Percentiles rank a stretch among this genome's conserved stretches.
These are phyloP conservation scores for Tridacna crocea DNA, from an alignment of 2,888 invertebrate genomes.

Conservation along the genomic window DNA sequence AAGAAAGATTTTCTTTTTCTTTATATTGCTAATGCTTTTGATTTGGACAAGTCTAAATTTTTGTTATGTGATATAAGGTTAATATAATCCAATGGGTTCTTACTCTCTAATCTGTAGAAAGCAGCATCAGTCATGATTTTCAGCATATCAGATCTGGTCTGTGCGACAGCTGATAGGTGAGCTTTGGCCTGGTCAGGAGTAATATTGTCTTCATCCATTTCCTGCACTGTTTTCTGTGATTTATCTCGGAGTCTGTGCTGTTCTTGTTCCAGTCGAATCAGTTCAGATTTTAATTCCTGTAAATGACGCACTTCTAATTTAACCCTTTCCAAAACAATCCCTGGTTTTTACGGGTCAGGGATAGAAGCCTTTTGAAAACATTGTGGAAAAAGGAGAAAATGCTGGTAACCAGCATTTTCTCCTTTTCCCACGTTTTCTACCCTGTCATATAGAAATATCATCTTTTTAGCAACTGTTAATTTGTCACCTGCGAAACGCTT, in stretches of 20 bases:
- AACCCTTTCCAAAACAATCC: background rate
- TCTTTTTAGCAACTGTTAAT: no score
- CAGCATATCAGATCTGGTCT: slow-evolving; percentile 65
- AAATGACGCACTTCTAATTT: background rate
- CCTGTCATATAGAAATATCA: no score
- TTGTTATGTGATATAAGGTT: no score
- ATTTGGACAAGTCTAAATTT: no score
- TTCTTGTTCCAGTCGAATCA: slow-evolving; percentile 74
- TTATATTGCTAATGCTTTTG: no score
- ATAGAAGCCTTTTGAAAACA: no score
- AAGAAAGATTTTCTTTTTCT: no score
- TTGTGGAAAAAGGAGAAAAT: no score
- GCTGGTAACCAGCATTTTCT: no score
- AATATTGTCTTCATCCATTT: slow-evolving; percentile 53
- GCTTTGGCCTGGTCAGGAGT: slow-evolving; percentile 53
- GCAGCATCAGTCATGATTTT: slow-evolving; percentile 67
- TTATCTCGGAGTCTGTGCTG: slow-evolving; percentile 65
- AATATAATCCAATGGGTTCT: background rate
- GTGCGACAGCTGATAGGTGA: slow-evolving; percentile 64
- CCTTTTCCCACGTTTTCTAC: no score
- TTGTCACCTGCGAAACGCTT: no score
- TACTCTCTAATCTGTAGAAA: slow-evolving; percentile 69
- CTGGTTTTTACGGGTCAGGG: no score
- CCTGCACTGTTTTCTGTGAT: slow-evolving; percentile 54
- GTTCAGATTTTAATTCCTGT: slow-evolving; percentile 73